phyloP scores from a whole-genome alignment of 2,113 vertebrate genomes.

The Pan paniscus region DNA sequence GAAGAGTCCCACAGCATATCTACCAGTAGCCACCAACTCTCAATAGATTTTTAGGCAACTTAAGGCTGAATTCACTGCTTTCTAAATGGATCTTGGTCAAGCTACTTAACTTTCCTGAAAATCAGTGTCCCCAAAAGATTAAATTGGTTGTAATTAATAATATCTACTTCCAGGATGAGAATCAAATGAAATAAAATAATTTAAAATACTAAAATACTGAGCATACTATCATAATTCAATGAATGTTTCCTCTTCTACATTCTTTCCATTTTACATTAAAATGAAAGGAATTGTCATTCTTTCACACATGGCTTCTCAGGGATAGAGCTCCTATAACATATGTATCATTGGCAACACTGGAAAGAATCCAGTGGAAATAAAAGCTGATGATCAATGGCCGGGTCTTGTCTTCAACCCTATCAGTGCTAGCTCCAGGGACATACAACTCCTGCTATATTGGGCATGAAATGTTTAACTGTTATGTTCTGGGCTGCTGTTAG shows the following conservation, averaged over 20 bases:
- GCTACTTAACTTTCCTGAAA: slow-evolving; percentile 21
- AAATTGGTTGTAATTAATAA: slow-evolving; percentile 43
- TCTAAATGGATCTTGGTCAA: slow-evolving; percentile 32
- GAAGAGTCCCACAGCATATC: background rate
- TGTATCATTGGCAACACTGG: background rate
- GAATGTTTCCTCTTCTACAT: background rate
- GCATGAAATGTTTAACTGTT: background rate
- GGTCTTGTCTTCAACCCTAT: background rate
- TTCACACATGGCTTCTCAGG: background rate
- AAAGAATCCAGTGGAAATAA: slow-evolving; percentile 6
- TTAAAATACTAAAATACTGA: slow-evolving; percentile 40
- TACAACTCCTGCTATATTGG: background rate
- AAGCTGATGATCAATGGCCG: background rate
- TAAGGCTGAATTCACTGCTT: background rate
- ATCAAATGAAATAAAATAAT: slow-evolving; percentile 33
- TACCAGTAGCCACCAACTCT: background rate
- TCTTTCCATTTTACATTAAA: slow-evolving; percentile 10
- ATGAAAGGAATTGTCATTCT: background rate
- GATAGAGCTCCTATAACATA: background rate
- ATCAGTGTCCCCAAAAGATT: background rate
- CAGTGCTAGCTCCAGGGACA: background rate
- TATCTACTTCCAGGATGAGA: background rate
- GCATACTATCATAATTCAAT: background rate
- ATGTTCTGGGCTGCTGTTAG: background rate
- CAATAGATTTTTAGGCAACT: background rate